Evolutionary conservation across 2,113 vertebrate genomes (phyloP), one percentile per base, ranked within the genome.

Genomic region (Elephas maximus): DNA sequence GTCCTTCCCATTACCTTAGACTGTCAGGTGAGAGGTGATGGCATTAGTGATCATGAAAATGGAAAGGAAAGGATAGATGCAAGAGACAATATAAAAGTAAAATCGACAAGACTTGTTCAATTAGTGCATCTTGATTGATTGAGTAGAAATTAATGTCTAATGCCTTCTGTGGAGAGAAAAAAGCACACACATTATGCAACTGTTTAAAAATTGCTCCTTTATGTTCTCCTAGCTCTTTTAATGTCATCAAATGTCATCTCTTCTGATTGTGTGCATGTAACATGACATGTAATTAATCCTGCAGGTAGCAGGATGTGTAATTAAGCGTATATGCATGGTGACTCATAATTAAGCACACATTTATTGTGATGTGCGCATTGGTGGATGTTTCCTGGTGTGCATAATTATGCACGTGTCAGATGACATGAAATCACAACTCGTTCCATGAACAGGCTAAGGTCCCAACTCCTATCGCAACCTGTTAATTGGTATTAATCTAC

Each of bases 151-250:
- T 97, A 96, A 96, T 86, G 85, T 85, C 93, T 92, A 53, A 92
- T 65, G 74, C 78, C 84, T 96, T 97, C 93, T 88, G 62, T 33
- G 48, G 67, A 88, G 86, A 91, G 17, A 67, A 63, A 94, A 89
- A 81, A 88, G 48, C 41, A 60, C 57, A 91, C 84, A 90, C 90
- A 80, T 96, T 95, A 95, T 95, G 90, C 63, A 95, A 97, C 97
- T 97, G 97, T 97, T 98, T 98, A 96, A 98, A 97, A 98, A 93
- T 93, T 90, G 77, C 63, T 97, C 83, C 88, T 97, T 97, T 96
- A 96, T 97, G 83, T 96, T 96, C 93, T 88, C 91, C 62, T 45
- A 79, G 94, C 71, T 93, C 77, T 96, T 97, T 96, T 94, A 96
- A 88, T 97, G 97, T 90, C 98, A 97, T 87, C 90, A 93, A 94